Evolutionary conservation across 2,113 vertebrate genomes (phyloP).

Genomic region (Artemisiospiza belli): DNA sequence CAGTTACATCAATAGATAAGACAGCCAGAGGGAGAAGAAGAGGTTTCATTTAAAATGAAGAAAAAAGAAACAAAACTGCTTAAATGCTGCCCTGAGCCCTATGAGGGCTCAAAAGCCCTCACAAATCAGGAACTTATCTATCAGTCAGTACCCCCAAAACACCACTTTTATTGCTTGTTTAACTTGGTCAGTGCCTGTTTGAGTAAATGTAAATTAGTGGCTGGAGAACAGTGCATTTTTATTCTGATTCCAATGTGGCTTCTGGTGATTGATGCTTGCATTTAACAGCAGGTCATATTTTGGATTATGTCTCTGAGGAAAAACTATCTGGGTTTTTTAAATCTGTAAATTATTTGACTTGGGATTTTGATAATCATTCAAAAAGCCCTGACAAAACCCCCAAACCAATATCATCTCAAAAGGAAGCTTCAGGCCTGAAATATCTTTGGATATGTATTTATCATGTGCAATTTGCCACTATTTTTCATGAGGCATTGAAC

Average conservation of each 20-base stretch:
- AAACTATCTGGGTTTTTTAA: not conserved
- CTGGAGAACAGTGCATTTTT: not conserved
- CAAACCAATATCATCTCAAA: not conserved
- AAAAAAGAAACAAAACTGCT: not conserved
- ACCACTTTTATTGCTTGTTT: not conserved
- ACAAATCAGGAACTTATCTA: not conserved
- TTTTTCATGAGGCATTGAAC: not conserved
- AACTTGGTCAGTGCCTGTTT: slow-evolving; percentile 4
- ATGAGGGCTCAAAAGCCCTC: not conserved
- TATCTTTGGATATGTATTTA: not conserved
- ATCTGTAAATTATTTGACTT: not conserved
- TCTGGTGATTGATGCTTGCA: not conserved
- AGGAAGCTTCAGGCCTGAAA: not conserved
- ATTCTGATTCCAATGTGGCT: not conserved
- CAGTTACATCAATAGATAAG: slow-evolving; percentile 16
- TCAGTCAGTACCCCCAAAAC: not conserved
- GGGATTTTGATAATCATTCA: not conserved
- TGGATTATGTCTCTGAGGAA: not conserved
- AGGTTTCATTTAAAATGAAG: slow-evolving; percentile 9
- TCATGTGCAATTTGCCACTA: not conserved
- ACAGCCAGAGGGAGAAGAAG: slow-evolving; percentile 28
- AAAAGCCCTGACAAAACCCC: not conserved
- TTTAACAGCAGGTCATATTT: not conserved
- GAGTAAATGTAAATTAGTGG: not conserved
- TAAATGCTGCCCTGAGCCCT: not conserved